Conservation (phyloP, 2,888 invertebrate species). For the Beris morrisii region DNA sequence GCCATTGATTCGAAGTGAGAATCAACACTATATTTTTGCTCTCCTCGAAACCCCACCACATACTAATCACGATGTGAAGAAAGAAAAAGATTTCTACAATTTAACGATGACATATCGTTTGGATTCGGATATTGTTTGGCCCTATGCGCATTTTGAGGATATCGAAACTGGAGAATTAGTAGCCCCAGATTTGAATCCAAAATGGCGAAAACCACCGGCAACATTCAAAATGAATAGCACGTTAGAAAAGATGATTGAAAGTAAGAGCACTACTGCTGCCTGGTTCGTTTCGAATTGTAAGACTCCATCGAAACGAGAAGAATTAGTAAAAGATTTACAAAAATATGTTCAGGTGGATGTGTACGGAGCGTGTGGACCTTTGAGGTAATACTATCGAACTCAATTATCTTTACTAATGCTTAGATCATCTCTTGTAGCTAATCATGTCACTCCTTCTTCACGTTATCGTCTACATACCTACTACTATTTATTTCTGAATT, state of each 20-base stretch:
- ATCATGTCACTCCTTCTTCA: too few species aligned
- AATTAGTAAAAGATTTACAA: slow-evolving; percentile 57
- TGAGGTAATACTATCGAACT: slow-evolving; percentile 43
- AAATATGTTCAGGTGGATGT: slow-evolving; percentile 64
- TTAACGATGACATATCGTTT: slow-evolving; percentile 62
- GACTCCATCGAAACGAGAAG: slow-evolving; percentile 56
- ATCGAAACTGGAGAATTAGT: slow-evolving; percentile 43
- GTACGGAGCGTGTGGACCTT: slow-evolving; percentile 64
- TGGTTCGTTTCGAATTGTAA: slow-evolving; percentile 63
- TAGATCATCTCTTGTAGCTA: too few species aligned
- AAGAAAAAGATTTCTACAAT: slow-evolving; percentile 59
- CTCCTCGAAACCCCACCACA: slow-evolving; percentile 57
- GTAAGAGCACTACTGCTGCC: slow-evolving; percentile 59
- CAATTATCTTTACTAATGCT: too few species aligned
- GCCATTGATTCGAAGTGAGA: slow-evolving; percentile 49
- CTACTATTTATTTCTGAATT: too few species aligned
- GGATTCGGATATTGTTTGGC: slow-evolving; percentile 59
- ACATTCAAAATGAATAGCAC: slow-evolving; percentile 41
- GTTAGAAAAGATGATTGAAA: slow-evolving; percentile 39
- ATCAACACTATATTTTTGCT: slow-evolving; percentile 60
- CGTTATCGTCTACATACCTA: too few species aligned
- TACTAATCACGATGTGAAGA: slow-evolving; percentile 49
- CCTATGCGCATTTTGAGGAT: slow-evolving; percentile 54
- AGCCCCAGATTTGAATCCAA: slow-evolving; percentile 45
- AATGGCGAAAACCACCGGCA: slow-evolving; percentile 49